Percentiles rank a stretch among this genome's conserved stretches.
These are phyloP conservation scores for Octomys mimax DNA, from an alignment of 2,797 vertebrate species.

Conservation along the genomic window DNA sequence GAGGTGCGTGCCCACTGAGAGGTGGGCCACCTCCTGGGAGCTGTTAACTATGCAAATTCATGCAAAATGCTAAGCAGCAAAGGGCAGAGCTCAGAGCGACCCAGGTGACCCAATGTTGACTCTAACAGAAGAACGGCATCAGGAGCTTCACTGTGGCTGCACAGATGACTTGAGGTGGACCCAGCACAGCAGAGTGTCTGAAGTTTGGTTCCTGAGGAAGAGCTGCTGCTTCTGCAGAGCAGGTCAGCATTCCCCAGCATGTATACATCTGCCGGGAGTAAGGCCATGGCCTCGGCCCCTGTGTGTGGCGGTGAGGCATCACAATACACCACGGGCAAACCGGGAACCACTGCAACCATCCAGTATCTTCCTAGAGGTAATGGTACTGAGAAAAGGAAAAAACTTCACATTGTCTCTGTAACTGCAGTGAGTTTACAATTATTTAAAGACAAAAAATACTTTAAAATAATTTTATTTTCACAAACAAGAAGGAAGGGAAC, in stretches of 20 bases:
- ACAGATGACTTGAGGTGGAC: not conserved
- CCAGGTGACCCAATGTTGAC: not conserved
- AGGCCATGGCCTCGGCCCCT: conserved; percentile 9
- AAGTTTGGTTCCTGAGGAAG: conserved; percentile 80
- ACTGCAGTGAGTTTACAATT: not conserved
- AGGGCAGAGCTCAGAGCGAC: not conserved
- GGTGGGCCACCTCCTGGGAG: not conserved
- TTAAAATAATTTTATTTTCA: not conserved
- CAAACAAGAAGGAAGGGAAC: not conserved
- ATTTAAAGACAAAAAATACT: conserved; percentile 39
- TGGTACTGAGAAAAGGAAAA: too few species aligned
- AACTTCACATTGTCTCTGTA: not conserved
- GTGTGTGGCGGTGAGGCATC: not conserved
- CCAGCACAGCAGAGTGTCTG: conserved; percentile 76
- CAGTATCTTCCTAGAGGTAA: not conserved
- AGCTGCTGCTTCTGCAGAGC: conserved; percentile 82
- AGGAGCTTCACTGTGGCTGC: not conserved
- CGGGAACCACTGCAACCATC: not conserved
- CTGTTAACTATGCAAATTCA: not conserved
- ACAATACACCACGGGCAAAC: not conserved
- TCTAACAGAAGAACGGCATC: not conserved
- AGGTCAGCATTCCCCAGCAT: conserved; percentile 83
- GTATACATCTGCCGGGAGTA: conserved; percentile 80
- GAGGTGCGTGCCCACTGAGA: not conserved
- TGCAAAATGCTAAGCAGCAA: conserved; percentile 44